Evolutionary conservation across 2,888 invertebrate species (phyloP).

Genomic region (Hermodice carunculata): DNA sequence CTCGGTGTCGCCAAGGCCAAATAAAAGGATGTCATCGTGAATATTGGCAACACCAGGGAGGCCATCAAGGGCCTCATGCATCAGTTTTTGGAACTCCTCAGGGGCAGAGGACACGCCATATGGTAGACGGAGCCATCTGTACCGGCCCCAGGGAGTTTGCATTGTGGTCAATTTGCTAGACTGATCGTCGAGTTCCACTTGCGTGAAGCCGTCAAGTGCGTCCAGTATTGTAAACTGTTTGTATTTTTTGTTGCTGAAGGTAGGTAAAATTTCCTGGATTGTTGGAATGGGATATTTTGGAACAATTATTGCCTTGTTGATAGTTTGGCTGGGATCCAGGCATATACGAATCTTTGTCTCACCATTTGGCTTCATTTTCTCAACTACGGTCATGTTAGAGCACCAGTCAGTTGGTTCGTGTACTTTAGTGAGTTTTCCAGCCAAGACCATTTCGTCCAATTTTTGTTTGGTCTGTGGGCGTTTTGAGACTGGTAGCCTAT

Average conservation of each 20-base stretch:
- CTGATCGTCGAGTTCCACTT: conserved; percentile 1
- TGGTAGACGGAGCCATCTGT: conserved; percentile 12
- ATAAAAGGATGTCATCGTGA: conserved; percentile 17
- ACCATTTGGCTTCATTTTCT: conserved; percentile 6
- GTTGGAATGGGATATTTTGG: conserved; percentile 14
- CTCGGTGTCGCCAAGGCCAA: conserved; percentile 14
- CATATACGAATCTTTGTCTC: conserved; percentile 12
- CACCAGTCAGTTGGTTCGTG: conserved; percentile 13
- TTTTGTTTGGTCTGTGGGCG: background rate
- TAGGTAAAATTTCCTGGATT: background rate
- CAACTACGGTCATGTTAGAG: background rate
- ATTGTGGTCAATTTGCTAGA: conserved; percentile 11
- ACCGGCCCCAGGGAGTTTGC: conserved; percentile 15
- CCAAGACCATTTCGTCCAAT: background rate
- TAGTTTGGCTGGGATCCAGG: conserved; percentile 20
- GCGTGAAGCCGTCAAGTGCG: conserved; percentile 7
- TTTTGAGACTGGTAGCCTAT: conserved; percentile 10
- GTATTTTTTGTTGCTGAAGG: background rate
- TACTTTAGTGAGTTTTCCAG: background rate
- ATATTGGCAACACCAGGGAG: conserved; percentile 7
- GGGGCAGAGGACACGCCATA: conserved; percentile 18
- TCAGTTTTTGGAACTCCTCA: conserved; percentile 21
- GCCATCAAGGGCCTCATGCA: conserved; percentile 4
- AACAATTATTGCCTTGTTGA: conserved; percentile 13
- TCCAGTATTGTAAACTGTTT: conserved; percentile 7